Percentiles rank a stretch among this genome's conserved stretches.
Conservation (phyloP, 30 jellyfish, hydroid and myxozoan genomes). For the Hydractinia symbiolongicarpus region DNA sequence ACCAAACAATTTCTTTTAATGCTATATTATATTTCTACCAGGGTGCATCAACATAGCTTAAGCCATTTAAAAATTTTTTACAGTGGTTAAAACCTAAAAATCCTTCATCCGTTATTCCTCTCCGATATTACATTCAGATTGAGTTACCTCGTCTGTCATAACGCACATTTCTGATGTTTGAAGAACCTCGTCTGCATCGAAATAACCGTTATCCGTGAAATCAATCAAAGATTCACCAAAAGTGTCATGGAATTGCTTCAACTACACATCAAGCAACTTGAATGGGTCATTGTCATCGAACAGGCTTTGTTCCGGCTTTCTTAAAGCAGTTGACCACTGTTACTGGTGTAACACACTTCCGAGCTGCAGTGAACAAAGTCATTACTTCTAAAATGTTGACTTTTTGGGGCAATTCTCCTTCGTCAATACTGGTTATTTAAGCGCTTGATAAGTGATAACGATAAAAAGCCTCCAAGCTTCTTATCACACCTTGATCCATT, state of each 20-base stretch:
- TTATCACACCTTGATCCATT: conserved; percentile 19
- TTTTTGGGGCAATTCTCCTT: neutral
- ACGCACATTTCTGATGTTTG: neutral
- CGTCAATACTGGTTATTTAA: neutral
- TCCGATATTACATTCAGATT: neutral
- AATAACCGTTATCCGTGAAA: neutral
- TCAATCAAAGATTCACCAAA: conserved; percentile 1
- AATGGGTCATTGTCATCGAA: neutral
- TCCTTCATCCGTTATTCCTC: neutral
- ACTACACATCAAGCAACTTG: neutral
- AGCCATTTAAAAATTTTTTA: too few species aligned
- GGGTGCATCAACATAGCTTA: too few species aligned
- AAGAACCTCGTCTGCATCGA: neutral
- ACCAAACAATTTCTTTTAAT: too few species aligned
- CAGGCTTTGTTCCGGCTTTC: neutral
- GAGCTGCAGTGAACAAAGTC: conserved; percentile 1
- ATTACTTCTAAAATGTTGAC: conserved; percentile 32
- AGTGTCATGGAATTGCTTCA: conserved; percentile 3
- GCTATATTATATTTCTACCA: too few species aligned
- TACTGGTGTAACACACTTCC: conserved; percentile 2
- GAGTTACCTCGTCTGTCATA: conserved; percentile 4
- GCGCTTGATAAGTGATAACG: conserved; percentile 1
- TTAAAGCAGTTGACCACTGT: neutral
- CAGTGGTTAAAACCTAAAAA: too few species aligned
- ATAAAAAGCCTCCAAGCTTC: conserved; percentile 13